These are phyloP conservation scores for Melanaphis sacchari DNA, from an alignment of 1,140 invertebrate genomes.

Conservation along the genomic window DNA sequence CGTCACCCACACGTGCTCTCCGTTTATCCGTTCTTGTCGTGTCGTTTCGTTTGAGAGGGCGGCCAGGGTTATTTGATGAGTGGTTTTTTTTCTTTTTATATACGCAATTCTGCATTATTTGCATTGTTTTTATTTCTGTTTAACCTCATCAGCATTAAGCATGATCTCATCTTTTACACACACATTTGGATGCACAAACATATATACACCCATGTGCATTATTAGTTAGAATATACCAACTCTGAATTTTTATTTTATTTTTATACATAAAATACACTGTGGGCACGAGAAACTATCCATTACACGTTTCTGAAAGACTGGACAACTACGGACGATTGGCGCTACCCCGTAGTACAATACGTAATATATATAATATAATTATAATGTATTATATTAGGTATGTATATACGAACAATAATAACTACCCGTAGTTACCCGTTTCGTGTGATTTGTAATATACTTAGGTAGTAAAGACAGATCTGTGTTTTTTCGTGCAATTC, in stretches of 20 bases:
- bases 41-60: neutral
- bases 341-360: neutral
- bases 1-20: neutral
- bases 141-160: neutral
- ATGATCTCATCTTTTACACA: neutral
- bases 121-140: neutral
- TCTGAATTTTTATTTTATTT: neutral
- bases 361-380: neutral
- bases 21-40: neutral
- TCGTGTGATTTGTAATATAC: neutral
- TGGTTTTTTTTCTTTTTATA: neutral
- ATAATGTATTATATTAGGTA: neutral
- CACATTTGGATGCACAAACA: neutral
- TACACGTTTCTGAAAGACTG: neutral
- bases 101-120: neutral
- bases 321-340: neutral
- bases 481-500: neutral
- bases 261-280: neutral
- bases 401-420: neutral
- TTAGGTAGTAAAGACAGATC: neutral
- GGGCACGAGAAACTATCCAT: neutral
- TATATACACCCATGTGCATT: neutral
- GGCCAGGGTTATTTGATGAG: constrained; percentile 24
- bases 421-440: neutral
- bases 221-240: neutral